Evolutionary conservation across 2,797 vertebrate species (phyloP).

Genomic region (Dendrocincla fuliginosa): DNA sequence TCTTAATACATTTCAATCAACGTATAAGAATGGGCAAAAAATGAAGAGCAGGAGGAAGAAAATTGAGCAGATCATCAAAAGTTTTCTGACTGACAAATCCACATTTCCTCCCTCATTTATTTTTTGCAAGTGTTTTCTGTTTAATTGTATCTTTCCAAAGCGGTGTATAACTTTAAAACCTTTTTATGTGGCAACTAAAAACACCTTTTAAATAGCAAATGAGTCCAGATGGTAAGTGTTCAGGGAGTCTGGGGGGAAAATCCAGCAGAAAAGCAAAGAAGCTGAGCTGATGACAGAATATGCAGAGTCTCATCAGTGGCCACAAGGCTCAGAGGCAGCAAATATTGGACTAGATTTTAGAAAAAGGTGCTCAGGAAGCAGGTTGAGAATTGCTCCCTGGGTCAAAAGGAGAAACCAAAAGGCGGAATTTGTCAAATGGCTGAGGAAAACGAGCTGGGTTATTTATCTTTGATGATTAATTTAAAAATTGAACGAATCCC

Average conservation of each 20-base stretch:
- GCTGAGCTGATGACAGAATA: not conserved
- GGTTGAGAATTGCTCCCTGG: not conserved
- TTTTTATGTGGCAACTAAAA: not conserved
- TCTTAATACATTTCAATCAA: not conserved
- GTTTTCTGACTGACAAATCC: not conserved
- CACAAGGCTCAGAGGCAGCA: not conserved
- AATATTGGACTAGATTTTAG: not conserved
- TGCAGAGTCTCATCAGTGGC: not conserved
- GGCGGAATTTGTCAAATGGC: not conserved
- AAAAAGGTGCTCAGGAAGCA: not conserved
- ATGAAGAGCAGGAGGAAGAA: not conserved
- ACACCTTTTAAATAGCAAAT: not conserved
- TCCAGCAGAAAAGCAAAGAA: not conserved
- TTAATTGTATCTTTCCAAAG: not conserved
- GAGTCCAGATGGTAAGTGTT: not conserved
- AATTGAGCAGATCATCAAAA: not conserved
- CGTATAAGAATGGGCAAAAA: not conserved
- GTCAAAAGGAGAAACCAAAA: not conserved
- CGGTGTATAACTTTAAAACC: not conserved
- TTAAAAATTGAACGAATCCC: not conserved
- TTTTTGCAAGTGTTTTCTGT: not conserved
- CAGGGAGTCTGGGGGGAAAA: not conserved
- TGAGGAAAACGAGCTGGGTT: not conserved
- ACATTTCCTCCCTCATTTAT: not conserved
- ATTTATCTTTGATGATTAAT: not conserved